Evolutionary conservation across 2,113 vertebrate genomes (phyloP).

Genomic region (Amphiprion percula): DNA sequence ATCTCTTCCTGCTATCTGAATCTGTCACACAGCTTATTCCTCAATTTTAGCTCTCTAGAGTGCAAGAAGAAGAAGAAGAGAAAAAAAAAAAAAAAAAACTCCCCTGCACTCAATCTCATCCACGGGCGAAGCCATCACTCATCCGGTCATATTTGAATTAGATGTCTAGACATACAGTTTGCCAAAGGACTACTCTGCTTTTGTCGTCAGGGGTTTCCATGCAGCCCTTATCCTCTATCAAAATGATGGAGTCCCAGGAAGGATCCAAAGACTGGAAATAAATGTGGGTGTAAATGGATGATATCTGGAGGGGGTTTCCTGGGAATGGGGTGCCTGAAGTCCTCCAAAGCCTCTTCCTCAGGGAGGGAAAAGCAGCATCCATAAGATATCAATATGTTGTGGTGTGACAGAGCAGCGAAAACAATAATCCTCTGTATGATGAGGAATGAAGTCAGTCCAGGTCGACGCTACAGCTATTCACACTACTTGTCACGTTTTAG

Average conservation of each 20-base stretch:
- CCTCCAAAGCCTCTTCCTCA: conserved; percentile 15
- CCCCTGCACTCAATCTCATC: conserved; percentile 67
- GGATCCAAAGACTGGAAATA: conserved; percentile 46
- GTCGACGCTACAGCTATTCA: neutral
- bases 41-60: conserved; percentile 62
- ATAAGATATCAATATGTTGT: neutral
- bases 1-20: conserved; percentile 61
- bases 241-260: conserved; percentile 58
- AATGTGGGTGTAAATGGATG: conserved; percentile 47
- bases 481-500: neutral
- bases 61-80: conserved; percentile 35
- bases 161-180: conserved; percentile 81
- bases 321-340: conserved; percentile 31
- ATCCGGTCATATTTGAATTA: conserved; percentile 77
- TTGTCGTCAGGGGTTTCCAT: conserved; percentile 57
- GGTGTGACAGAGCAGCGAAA: neutral
- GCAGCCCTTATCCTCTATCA: conserved; percentile 67
- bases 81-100: conserved; percentile 1
- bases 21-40: conserved; percentile 72
- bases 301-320: conserved; percentile 57
- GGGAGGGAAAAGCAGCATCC: neutral
- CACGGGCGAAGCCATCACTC: conserved; percentile 76
- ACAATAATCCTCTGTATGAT: neutral
- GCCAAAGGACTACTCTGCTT: conserved; percentile 67
- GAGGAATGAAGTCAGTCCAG: neutral